Base-by-base conservation (phyloP, 1,140 invertebrate genomes). In the Drosophila obscura region DNA sequence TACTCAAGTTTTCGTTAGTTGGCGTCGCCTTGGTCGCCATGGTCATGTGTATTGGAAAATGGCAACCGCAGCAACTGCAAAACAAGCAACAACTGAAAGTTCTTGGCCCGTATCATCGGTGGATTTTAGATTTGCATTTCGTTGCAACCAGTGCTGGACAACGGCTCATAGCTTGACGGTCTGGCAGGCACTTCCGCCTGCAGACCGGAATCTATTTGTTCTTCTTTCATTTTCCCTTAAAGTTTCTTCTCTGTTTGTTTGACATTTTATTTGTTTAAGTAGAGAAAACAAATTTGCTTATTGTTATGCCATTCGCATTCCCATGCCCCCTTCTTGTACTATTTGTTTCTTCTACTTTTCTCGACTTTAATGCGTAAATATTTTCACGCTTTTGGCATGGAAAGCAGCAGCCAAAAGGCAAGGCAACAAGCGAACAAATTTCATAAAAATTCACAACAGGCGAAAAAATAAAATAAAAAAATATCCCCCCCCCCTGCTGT, bases 1-100 rank as follows among this genome's bases (percentile, higher is more conserved):
- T 87, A 85, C 82, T 82, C 71, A 87, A 85, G 63, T 78, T 76
- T 88, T 78, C 66, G 62, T 56, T 68, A 53, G 75, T 49, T 56
- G 35, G 52, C 60, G 45, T 67, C 39, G 56, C 26, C 56, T 51
- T 71, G 31, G 58, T 22, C 46, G 51, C 19, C 26, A 6, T 63
- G 22, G 41, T 61, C 60, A 62, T 62, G 69, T 75, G 75, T 72
- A 73, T 82, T 64, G 69, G 78, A 87, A 87, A 85, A 81, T 78
- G 66, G 48, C 76, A 80, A 51, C 81, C 77, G 31, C 73, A 64
- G 45, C 24, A 7, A 19, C 53, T 13, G 9, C 11, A 60, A 16
- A 57, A 16, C 16, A 61, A 55, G 39, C 28, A 44, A 15, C 46
- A 60, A 35, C 41, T 16, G 24, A 39, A 53, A 55, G 26, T 53